Evolutionary conservation across 2,113 vertebrate genomes (phyloP), one percentile per base, ranked within the genome.

Genomic region (Pogona vitticeps): DNA sequence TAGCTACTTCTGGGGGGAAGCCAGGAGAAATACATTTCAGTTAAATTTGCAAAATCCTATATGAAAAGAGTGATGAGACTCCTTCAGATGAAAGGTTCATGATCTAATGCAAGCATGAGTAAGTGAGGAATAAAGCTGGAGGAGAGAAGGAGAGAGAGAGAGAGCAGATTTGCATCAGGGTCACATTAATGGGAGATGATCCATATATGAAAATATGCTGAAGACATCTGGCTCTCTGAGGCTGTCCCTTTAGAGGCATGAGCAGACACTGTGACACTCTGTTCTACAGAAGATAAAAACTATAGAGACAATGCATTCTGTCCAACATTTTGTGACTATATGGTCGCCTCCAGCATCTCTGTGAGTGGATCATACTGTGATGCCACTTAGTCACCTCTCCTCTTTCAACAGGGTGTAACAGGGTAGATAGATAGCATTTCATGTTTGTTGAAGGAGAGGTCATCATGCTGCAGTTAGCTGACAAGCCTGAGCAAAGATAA

Each of bases 401-500:
- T 56, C 36, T 73, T 61, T 18, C 12, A 80, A 61, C 76, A 78
- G 72, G 75, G 68, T 56, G 52, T 71, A 65, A 42, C 23, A 86
- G 26, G 23, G n/a, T 73, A 67, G 70, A 75, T 67, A 61, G 59
- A 75, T 67, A 61, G 59, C 46, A 67, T 42, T 76, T 67, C 59
- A 65, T 81, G 78, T 15, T 81, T 81, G 58, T 52, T 86, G 68
- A 85, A 61, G 52, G 67, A 68, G 71, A 86, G 38, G 67, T 86
- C 58, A 61, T 36, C 52, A 80, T 7, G 21, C 79, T 75, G 61
- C 71, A 76, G 40, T 87, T 67, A 63, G 52, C 40, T 65, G 71
- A 75, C 70, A 82, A 76, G 36, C 21, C 61, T 56, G 9, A 58
- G 71, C 59, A 87, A 76, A 87, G 26, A 20, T 40, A 76, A 58